Conservation (phyloP, 2,113 vertebrate species). For the Pterocles orientalis region DNA sequence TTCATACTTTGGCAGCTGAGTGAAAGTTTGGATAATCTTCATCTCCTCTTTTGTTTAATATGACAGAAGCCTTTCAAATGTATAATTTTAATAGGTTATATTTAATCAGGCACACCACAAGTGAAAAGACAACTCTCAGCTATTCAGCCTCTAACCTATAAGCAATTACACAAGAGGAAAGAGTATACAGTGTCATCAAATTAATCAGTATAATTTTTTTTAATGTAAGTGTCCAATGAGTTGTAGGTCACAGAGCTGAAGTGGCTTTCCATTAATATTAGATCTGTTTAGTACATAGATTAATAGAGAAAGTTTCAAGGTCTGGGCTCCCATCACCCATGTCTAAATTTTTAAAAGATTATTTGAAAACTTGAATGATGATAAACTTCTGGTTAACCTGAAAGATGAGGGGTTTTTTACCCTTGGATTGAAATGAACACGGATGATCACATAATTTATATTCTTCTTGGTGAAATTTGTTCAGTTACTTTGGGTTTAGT, state of each 20-base stretch:
- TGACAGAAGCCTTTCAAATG: background rate
- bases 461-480: background rate
- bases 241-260: background rate
- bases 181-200: background rate
- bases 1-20: background rate
- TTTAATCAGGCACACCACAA: background rate
- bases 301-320: background rate
- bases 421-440: background rate
- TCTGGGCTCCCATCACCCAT: background rate
- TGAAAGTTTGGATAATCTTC: background rate
- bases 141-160: background rate
- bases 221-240: background rate
- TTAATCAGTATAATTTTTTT: background rate
- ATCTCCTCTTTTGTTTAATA: background rate
- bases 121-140: background rate
- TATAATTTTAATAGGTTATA: background rate
- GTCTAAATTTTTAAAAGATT: background rate
- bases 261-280: background rate
- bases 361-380: background rate
- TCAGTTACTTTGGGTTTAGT: background rate
- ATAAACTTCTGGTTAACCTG: background rate
- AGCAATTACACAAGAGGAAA: background rate
- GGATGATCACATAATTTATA: background rate
- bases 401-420: background rate
- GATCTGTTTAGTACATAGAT: background rate